These are phyloP conservation scores for Thereva unica DNA, from an alignment of 2,888 invertebrate genomes.

Conservation along the genomic window DNA sequence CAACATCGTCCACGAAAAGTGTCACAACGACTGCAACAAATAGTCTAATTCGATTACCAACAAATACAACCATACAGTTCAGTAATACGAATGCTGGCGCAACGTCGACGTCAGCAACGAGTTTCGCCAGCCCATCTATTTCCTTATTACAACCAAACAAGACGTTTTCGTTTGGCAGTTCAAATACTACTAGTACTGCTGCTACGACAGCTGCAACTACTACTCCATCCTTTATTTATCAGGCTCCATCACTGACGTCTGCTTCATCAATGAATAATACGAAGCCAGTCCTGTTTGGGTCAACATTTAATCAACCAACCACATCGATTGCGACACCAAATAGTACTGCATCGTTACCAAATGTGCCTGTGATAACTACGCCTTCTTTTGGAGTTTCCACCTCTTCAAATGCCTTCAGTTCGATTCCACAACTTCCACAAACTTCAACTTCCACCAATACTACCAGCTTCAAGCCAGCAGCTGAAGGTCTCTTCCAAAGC, in stretches of 20 bases:
- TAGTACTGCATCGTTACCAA: no score
- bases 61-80: not conserved
- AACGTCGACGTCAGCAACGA: conserved; percentile 6
- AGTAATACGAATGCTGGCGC: conserved; percentile 10
- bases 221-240: not conserved
- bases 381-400: no score
- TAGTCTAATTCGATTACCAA: conserved; percentile 30
- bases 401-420: no score
- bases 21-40: conserved; percentile 1
- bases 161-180: no score
- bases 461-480: not conserved
- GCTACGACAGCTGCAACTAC: conserved; percentile 1
- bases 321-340: no score
- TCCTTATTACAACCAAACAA: not conserved
- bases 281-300: no score
- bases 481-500: not conserved
- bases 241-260: no score
- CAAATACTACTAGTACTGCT: not conserved
- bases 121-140: not conserved
- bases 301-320: no score
- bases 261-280: no score
- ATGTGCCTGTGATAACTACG: no score
- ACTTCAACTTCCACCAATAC: not conserved
- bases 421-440: no score
- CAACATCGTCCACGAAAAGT: not conserved